These are phyloP conservation scores for Stictocephala bisonia DNA, from an alignment of 2,888 invertebrate genomes.

Conservation along the genomic window DNA sequence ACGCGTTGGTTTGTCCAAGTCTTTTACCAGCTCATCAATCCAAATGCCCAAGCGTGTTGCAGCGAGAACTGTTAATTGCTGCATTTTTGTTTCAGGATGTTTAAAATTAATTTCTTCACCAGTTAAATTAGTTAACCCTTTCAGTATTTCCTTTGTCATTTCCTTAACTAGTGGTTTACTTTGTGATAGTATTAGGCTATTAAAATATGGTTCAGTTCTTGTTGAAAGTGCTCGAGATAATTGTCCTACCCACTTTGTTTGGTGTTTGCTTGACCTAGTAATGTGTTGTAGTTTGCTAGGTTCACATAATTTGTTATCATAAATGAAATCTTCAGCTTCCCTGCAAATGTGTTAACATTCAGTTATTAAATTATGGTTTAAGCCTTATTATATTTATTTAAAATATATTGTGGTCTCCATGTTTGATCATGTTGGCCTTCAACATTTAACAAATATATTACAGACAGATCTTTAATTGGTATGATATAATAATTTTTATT, in stretches of 20 bases:
- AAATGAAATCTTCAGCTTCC: conserved; percentile 35
- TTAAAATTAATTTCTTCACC: conserved; percentile 50
- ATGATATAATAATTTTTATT: too few species aligned
- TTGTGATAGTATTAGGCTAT: conserved; percentile 48
- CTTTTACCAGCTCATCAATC: conserved; percentile 50
- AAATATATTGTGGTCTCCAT: too few species aligned
- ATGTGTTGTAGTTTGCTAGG: not conserved
- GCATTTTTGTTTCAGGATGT: conserved; percentile 49
- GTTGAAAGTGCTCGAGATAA: conserved; percentile 49
- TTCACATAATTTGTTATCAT: conserved; percentile 19
- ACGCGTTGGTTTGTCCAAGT: conserved; percentile 39
- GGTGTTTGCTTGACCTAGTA: conserved; percentile 24
- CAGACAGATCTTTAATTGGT: too few species aligned
- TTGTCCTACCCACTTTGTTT: conserved; percentile 53
- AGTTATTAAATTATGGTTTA: too few species aligned
- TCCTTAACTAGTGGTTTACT: conserved; percentile 48
- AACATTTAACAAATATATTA: too few species aligned
- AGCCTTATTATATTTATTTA: too few species aligned
- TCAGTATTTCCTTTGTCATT: conserved; percentile 50
- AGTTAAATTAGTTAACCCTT: conserved; percentile 50
- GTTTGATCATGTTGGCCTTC: too few species aligned
- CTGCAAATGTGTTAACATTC: too few species aligned
- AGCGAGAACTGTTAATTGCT: conserved; percentile 50
- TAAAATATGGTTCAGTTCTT: conserved; percentile 52
- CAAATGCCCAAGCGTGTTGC: conserved; percentile 53